Evolutionary conservation across 1,140 invertebrate species (phyloP).

Genomic region (Coenobita brevimanus): DNA sequence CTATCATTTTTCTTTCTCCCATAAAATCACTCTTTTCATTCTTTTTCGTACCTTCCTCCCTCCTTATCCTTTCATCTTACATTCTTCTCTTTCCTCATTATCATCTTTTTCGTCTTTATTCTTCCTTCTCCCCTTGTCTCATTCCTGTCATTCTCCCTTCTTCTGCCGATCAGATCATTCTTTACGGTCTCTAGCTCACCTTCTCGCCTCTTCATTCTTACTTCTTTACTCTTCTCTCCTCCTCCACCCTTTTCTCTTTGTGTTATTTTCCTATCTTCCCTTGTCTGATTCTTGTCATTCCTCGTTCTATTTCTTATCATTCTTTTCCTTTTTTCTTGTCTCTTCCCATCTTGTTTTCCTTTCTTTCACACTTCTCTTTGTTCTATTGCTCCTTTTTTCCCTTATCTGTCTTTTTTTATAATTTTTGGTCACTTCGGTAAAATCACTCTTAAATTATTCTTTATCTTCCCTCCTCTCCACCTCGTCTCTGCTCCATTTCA

Average conservation of each 20-base stretch:
- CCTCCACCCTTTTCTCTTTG: not conserved
- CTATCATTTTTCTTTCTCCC: too few relatives aligned
- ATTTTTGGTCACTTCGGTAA: too few relatives aligned
- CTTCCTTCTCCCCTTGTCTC: not conserved
- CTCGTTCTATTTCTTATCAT: too few relatives aligned
- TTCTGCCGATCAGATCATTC: too few relatives aligned
- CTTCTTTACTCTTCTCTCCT: not conserved
- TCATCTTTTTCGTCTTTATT: too few relatives aligned
- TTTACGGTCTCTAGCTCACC: not conserved
- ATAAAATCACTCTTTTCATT: not conserved
- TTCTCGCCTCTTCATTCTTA: not conserved
- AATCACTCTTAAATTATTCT: too few relatives aligned
- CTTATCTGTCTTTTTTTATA: too few relatives aligned
- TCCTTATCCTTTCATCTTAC: not conserved
- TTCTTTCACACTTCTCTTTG: not conserved
- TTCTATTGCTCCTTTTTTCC: too few relatives aligned
- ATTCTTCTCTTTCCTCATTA: too few relatives aligned
- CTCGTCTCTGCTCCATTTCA: too few relatives aligned
- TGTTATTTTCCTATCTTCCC: not conserved
- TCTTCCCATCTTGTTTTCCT: not conserved
- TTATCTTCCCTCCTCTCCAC: too few relatives aligned
- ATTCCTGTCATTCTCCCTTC: not conserved
- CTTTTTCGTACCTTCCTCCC: not conserved
- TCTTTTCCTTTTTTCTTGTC: not conserved
- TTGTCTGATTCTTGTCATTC: not conserved